Percentiles rank a stretch among this genome's conserved stretches.
Evolutionary conservation across 2,797 vertebrate genomes (phyloP).

Genomic region (Danio jaintianensis): DNA sequence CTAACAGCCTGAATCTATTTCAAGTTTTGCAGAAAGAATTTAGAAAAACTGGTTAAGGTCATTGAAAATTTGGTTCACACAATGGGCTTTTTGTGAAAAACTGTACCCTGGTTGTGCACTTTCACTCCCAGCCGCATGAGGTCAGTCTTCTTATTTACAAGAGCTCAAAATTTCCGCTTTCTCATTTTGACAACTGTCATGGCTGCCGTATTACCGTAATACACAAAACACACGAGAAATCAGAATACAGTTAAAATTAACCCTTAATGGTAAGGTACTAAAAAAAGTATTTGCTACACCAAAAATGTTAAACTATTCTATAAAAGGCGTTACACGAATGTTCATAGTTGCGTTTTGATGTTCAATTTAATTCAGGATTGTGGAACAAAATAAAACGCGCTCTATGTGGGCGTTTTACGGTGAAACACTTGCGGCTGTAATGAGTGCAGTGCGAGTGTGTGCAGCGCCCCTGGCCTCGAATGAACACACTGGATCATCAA

Average conservation of each 20-base stretch:
- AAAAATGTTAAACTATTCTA: not conserved
- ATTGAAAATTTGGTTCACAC: no score
- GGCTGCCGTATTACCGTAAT: conserved; percentile 38
- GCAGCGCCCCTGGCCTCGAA: conserved; percentile 68
- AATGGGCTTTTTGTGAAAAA: no score
- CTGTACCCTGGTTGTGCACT: not conserved
- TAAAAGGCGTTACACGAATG: not conserved
- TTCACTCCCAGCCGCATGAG: conserved; percentile 43
- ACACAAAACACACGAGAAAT: not conserved
- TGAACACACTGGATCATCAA: conserved; percentile 61
- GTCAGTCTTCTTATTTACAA: conserved; percentile 34
- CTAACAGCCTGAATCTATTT: no score
- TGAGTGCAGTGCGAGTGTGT: conserved; percentile 48
- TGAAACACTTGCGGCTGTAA: conserved; percentile 29
- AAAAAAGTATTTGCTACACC: not conserved
- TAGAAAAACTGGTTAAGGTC: no score
- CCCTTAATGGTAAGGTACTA: not conserved
- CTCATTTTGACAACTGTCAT: conserved; percentile 56
- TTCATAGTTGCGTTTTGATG: not conserved
- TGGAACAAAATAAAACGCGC: rapidly evolving
- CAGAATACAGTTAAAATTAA: not conserved
- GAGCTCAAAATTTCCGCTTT: conserved; percentile 52
- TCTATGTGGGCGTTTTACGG: conserved; percentile 3
- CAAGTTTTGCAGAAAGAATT: no score
- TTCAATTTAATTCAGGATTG: not conserved